These are phyloP conservation scores for Eriosoma lanigerum DNA, from an alignment of 1,140 invertebrate species.

Conservation along the genomic window DNA sequence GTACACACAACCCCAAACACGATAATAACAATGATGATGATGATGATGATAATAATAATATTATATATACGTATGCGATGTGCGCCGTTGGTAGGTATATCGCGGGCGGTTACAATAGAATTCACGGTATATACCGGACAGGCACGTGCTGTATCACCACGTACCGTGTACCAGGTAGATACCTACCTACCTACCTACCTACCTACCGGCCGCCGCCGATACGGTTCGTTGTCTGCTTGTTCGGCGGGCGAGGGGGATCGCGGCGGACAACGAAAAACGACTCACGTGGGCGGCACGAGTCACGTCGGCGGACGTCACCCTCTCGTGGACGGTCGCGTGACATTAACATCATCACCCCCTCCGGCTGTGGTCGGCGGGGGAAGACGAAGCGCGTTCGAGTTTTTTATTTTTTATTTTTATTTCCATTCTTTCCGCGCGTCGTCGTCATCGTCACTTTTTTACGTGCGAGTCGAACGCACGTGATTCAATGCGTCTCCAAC, in stretches of 20 bases:
- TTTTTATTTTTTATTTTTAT: neutral
- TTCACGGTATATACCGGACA: conserved; percentile 23
- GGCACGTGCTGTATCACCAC: conserved; percentile 31
- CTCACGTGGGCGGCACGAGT: conserved; percentile 51
- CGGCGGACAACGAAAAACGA: neutral
- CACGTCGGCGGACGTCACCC: conserved; percentile 10
- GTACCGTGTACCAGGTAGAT: neutral
- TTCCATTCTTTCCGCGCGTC: conserved; percentile 11
- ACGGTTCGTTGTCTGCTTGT: neutral
- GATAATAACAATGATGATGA: neutral
- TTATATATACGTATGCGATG: too few relatives aligned
- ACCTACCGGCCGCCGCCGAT: neutral
- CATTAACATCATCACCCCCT: neutral
- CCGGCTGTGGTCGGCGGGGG: neutral
- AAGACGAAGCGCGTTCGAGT: neutral
- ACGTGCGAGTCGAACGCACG: conserved; percentile 35
- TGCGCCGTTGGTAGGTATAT: too few relatives aligned
- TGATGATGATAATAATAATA: neutral
- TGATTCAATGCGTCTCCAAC: conserved; percentile 28
- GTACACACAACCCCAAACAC: neutral
- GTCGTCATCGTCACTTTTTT: neutral
- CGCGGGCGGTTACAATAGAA: conserved; percentile 10
- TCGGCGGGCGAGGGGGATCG: too few relatives aligned
- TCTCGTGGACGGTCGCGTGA: conserved; percentile 3
- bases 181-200: too few relatives aligned